These are phyloP conservation scores for Magallana ariakensis DNA, from an alignment of 1,140 invertebrate species.

Conservation along the genomic window DNA sequence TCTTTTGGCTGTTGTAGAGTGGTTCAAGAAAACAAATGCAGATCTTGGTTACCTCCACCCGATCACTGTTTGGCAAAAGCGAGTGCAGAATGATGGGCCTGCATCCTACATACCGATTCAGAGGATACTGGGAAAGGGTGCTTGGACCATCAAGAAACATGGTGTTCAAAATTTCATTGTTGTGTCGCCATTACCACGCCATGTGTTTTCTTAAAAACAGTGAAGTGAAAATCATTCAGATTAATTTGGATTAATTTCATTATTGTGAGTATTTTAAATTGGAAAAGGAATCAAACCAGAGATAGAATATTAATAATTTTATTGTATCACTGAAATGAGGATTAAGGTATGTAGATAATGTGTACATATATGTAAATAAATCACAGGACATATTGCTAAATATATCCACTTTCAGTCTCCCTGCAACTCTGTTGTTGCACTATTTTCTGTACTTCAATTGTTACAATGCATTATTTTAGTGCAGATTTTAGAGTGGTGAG, in stretches of 20 bases:
- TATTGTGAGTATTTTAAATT: background rate
- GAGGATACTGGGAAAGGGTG: conserved; percentile 29
- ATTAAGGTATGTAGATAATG: background rate
- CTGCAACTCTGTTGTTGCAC: conserved; percentile 23
- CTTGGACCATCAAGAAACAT: conserved; percentile 30
- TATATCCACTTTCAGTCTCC: background rate
- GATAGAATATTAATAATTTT: background rate
- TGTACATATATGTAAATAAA: background rate
- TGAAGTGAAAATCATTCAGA: background rate
- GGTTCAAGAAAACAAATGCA: conserved; percentile 34
- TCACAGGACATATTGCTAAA: no score
- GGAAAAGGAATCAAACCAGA: background rate
- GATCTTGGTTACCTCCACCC: conserved; percentile 32
- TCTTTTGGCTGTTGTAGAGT: conserved; percentile 36
- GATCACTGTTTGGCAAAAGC: background rate
- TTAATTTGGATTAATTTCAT: background rate
- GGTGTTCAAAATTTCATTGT: conserved; percentile 35
- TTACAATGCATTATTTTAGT: background rate
- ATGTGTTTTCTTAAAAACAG: conserved; percentile 13
- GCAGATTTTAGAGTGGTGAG: conserved; percentile 17
- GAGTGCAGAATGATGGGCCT: conserved; percentile 16
- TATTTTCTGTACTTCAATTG: background rate
- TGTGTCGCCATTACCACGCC: background rate
- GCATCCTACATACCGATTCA: conserved; percentile 33
- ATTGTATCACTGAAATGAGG: background rate